phyloP scores from a whole-genome alignment of 2,888 invertebrate genomes.

The Pristionchus arcanus region DNA sequence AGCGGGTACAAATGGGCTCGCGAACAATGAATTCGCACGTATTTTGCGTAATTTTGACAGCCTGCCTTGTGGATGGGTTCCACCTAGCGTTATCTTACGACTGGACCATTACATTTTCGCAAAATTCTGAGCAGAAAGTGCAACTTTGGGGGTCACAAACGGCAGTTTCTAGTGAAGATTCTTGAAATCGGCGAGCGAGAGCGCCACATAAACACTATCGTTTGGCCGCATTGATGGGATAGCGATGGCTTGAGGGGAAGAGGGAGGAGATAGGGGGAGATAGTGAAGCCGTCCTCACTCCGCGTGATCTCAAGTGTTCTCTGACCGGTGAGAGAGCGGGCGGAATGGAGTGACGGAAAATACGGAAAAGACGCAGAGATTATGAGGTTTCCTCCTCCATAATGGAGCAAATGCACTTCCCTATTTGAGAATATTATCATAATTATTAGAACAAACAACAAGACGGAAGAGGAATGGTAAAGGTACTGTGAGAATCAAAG shows the following conservation, averaged over 20 bases:
- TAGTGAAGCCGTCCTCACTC: background rate
- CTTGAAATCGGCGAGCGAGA: background rate
- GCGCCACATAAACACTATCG: background rate
- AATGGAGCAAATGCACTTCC: background rate
- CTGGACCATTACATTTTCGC: no score
- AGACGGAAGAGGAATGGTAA: background rate
- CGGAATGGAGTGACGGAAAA: background rate
- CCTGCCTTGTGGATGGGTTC: no score
- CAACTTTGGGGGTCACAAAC: background rate
- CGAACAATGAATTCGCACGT: background rate
- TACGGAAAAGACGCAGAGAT: background rate
- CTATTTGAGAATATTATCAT: background rate
- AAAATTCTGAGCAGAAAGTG: no score
- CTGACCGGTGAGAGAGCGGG: background rate
- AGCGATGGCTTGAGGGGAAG: background rate
- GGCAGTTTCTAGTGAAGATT: background rate
- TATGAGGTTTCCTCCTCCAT: slow-evolving; percentile 2
- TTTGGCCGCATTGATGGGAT: background rate
- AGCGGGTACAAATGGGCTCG: background rate
- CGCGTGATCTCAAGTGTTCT: background rate
- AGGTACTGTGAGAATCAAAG: no score
- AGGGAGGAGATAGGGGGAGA: background rate
- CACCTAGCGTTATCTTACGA: no score
- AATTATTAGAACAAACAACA: background rate
- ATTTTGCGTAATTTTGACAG: background rate